phyloP scores from a whole-genome alignment of 2,797 vertebrate species.

The Pachyuromys duprasi region DNA sequence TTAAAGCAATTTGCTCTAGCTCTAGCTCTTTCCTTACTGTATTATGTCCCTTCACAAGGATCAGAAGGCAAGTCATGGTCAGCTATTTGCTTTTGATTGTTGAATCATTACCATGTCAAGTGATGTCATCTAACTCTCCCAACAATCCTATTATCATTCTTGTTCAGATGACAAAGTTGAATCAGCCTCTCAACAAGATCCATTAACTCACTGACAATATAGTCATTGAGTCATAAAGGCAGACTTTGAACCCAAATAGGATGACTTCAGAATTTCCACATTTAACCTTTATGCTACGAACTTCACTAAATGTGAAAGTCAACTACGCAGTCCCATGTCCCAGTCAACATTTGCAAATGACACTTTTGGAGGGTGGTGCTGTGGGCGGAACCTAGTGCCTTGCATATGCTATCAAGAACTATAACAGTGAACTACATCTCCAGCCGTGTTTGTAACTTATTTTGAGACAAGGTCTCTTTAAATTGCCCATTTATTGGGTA shows the following conservation, averaged over 20 bases:
- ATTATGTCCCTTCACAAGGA: conserved; percentile 25
- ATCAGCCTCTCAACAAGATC: conserved; percentile 24
- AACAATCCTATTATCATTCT: background rate
- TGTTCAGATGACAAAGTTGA: conserved; percentile 60
- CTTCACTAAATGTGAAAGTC: conserved; percentile 38
- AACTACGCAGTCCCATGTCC: background rate
- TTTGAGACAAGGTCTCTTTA: background rate
- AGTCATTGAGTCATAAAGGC: conserved; percentile 2
- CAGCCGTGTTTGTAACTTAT: background rate
- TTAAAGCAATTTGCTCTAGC: conserved; percentile 29
- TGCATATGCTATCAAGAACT: background rate
- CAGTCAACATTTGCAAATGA: conserved; percentile 32
- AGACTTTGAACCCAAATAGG: conserved; percentile 11
- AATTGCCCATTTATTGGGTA: background rate
- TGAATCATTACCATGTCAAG: background rate
- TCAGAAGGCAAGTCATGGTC: conserved; percentile 27
- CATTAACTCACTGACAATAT: conserved; percentile 13
- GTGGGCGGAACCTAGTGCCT: background rate
- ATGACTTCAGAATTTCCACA: conserved; percentile 22
- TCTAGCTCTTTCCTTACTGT: conserved; percentile 48
- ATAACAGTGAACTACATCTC: background rate
- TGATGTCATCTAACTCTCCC: conserved; percentile 38
- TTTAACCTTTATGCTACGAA: conserved; percentile 24
- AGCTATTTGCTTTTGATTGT: background rate
- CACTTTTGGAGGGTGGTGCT: background rate